phyloP scores from a whole-genome alignment of 2,888 invertebrate species.

The Epirrhoe alternata region DNA sequence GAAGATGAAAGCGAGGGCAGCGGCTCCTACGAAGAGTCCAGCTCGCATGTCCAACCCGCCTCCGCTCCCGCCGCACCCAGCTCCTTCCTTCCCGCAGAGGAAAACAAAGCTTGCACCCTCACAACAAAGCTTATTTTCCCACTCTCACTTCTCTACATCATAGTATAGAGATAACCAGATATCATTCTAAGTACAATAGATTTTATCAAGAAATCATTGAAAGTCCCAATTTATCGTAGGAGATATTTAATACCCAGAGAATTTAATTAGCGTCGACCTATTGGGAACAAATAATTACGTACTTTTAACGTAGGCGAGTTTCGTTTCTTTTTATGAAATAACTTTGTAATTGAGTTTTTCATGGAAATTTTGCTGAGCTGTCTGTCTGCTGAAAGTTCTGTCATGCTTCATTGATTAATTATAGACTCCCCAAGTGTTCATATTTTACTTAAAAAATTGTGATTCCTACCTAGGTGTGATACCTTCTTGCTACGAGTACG shows the following conservation, averaged over 20 bases:
- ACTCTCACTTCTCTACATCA: slow-evolving; percentile 44
- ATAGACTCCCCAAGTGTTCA: slow-evolving; percentile 45
- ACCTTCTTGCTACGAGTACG: slow-evolving; percentile 45
- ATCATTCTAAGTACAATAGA: slow-evolving; percentile 36
- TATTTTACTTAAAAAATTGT: slow-evolving; percentile 52
- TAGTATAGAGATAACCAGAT: slow-evolving; percentile 46
- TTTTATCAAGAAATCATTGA: slow-evolving; percentile 24
- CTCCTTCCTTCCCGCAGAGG: slow-evolving; percentile 70
- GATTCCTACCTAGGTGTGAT: slow-evolving; percentile 49
- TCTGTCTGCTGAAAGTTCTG: slow-evolving; percentile 27
- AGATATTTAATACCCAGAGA: slow-evolving; percentile 56
- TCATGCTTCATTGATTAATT: slow-evolving; percentile 30
- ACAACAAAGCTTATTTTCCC: slow-evolving; percentile 34
- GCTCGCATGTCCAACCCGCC: slow-evolving; percentile 56
- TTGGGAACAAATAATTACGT: slow-evolving; percentile 67
- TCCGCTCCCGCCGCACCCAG: slow-evolving; percentile 75
- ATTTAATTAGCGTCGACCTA: slow-evolving; percentile 64
- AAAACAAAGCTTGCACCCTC: slow-evolving; percentile 57
- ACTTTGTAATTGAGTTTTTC: slow-evolving; percentile 45
- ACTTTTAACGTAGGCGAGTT: slow-evolving; percentile 43
- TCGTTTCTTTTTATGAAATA: slow-evolving; percentile 39
- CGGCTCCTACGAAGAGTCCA: slow-evolving; percentile 67
- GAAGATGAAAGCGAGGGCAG: slow-evolving; percentile 78
- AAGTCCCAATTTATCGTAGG: slow-evolving; percentile 45
- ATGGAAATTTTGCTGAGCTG: slow-evolving; percentile 36